These are phyloP conservation scores for Sardina pilchardus DNA, from an alignment of 2,113 vertebrate species.

Conservation along the genomic window DNA sequence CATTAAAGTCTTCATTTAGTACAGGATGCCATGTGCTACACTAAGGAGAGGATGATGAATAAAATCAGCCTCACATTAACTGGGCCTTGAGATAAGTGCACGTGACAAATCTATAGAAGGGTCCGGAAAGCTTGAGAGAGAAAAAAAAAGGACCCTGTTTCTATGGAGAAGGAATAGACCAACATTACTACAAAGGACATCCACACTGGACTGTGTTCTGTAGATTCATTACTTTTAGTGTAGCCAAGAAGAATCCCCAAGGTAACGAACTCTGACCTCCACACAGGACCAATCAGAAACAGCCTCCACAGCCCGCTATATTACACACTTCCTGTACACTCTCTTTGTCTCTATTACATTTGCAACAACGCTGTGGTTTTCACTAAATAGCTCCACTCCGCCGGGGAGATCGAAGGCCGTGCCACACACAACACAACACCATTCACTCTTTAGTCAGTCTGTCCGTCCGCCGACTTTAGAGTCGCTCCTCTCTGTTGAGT, in stretches of 20 bases:
- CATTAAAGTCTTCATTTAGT: background rate
- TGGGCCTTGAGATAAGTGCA: background rate
- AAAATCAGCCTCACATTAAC: background rate
- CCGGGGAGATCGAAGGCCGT: background rate
- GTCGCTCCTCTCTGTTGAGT: no score
- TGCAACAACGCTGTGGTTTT: background rate
- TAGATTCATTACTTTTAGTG: background rate
- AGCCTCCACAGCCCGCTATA: no score
- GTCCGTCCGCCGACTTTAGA: no score
- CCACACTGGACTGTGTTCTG: background rate
- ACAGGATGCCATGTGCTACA: background rate
- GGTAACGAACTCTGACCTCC: background rate
- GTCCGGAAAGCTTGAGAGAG: background rate
- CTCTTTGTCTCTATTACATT: background rate
- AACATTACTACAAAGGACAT: background rate
- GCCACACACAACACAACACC: no score
- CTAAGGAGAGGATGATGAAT: background rate
- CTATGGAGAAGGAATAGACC: background rate
- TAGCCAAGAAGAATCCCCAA: background rate
- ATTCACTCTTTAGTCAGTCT: no score
- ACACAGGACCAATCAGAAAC: background rate
- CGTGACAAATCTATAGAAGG: background rate
- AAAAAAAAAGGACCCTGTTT: background rate
- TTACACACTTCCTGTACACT: background rate
- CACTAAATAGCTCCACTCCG: background rate